A percentile compares a stretch with the other conserved stretches of the same genome.
Evolutionary conservation across 2,113 vertebrate species (phyloP).

Genomic region (Uria aalge): DNA sequence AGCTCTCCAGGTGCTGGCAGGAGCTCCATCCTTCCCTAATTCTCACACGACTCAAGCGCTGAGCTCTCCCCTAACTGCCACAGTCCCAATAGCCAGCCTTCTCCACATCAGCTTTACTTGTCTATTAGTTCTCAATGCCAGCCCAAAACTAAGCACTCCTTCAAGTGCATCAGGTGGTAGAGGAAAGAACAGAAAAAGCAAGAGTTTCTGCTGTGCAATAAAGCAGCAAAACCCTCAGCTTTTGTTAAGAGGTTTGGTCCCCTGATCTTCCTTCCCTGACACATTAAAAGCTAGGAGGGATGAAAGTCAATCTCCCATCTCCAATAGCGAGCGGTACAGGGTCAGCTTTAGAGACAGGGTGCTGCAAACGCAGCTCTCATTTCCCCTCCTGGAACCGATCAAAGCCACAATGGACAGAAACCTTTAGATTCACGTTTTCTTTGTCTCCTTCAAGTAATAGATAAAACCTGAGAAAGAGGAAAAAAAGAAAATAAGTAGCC

Average conservation of each 20-base stretch:
- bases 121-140: not conserved
- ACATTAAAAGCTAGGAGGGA: not conserved
- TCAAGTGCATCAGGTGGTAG: not conserved
- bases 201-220: not conserved
- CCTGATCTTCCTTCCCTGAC: not conserved
- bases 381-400: not conserved
- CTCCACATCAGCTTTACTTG: not conserved
- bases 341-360: not conserved
- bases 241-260: not conserved
- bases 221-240: not conserved
- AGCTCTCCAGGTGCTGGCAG: not conserved
- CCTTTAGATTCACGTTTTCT: not conserved
- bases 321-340: not conserved
- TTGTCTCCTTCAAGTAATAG: not conserved
- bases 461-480: not conserved
- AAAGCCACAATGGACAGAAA: not conserved
- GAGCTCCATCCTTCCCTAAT: not conserved
- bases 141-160: not conserved
- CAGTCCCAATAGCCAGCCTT: not conserved
- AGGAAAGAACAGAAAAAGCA: not conserved
- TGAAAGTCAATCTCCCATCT: conserved; percentile 22
- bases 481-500: not conserved
- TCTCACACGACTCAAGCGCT: rapidly evolving
- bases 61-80: not conserved
- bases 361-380: not conserved